Percentiles rank a stretch among this genome's conserved stretches.
Evolutionary conservation across 1,140 invertebrate species (phyloP).

Genomic region (Eriocheir sinensis): DNA sequence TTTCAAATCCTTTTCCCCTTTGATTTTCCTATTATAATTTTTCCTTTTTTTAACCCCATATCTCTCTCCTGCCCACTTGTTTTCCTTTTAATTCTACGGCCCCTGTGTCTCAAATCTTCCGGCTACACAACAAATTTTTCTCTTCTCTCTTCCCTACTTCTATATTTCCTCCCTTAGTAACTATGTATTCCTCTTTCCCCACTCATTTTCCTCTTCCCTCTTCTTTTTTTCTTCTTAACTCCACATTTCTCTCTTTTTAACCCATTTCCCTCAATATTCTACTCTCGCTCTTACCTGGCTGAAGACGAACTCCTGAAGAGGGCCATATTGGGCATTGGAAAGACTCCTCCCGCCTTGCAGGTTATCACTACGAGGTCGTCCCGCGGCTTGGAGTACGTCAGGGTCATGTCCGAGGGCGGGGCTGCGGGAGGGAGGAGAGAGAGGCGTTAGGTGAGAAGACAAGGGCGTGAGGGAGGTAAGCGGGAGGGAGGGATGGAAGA

Average conservation of each 20-base stretch:
- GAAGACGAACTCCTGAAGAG: slow-evolving; percentile 65
- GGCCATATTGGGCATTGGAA: slow-evolving; percentile 47
- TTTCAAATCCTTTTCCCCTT: neutral
- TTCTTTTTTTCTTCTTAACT: neutral
- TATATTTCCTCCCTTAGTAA: too few species aligned
- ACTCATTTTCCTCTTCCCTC: neutral
- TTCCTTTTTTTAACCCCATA: too few species aligned
- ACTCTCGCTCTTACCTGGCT: slow-evolving; percentile 41
- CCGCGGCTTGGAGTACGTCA: slow-evolving; percentile 67
- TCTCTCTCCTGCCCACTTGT: too few species aligned
- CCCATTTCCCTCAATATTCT: neutral
- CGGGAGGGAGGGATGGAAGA: neutral
- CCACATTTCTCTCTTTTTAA: neutral
- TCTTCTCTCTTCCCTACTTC: too few species aligned
- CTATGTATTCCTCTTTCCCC: too few species aligned
- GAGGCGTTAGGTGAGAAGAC: neutral
- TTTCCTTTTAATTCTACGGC: too few species aligned
- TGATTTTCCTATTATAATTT: too few species aligned
- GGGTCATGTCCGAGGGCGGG: slow-evolving; percentile 52
- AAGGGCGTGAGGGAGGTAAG: neutral
- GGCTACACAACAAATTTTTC: too few species aligned
- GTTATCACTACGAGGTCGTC: slow-evolving; percentile 58
- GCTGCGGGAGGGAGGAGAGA: slow-evolving; percentile 31
- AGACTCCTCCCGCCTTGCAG: slow-evolving; percentile 63
- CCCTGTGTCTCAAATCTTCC: too few species aligned